Evolutionary conservation across 2,113 vertebrate species (phyloP), one percentile per base, ranked within the genome.

Genomic region (Callionymus lyra): DNA sequence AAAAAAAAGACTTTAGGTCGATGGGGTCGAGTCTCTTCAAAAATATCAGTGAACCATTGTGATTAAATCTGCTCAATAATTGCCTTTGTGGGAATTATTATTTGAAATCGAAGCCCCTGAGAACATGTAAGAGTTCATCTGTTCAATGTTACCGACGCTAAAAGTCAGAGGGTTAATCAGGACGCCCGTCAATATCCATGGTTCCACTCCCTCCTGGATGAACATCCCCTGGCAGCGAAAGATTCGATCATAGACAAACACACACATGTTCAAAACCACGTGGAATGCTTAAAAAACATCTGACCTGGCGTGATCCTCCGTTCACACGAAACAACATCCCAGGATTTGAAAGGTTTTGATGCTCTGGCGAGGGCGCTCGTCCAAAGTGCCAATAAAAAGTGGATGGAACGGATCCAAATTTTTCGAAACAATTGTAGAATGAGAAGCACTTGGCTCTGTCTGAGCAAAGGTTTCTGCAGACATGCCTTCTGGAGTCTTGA

Each of bases 361-460:
- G 53, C 53, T 62, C 48, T 50, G 65, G 68, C 76, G 51, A 45
- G 50, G 61, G 64, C 64, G 43, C 44, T 44, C 44, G 47, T 61
- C 64, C 63, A 88, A 84, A 74, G 68, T 80, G 77, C 79, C 78
- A 89, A 84, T 80, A 80, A 89, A n/a, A 84, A 68, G 59, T 51
- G 41, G 8, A 37, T 66, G 46, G 50, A 58, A 38, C 50, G 49
- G 17, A 14, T 76, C 72, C 61, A 76, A 56, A 13, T 60, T 69
- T n/a, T 61, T 68, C 56, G 65, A 39, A 63, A 70, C 59, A 50
- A 56, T 54, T 56, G 70, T 56, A 66, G 61, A 73, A 66, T 62
- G 41, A 66, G 50, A 71, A 65, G 58, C 49, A 16, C 53, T 68
- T 68, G 53, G 51, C 50, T 56, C 40, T 44, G 59, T 74, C 59